These are phyloP conservation scores for Luscinia megarhynchos DNA, from an alignment of 2,797 vertebrate species.

Conservation along the genomic window DNA sequence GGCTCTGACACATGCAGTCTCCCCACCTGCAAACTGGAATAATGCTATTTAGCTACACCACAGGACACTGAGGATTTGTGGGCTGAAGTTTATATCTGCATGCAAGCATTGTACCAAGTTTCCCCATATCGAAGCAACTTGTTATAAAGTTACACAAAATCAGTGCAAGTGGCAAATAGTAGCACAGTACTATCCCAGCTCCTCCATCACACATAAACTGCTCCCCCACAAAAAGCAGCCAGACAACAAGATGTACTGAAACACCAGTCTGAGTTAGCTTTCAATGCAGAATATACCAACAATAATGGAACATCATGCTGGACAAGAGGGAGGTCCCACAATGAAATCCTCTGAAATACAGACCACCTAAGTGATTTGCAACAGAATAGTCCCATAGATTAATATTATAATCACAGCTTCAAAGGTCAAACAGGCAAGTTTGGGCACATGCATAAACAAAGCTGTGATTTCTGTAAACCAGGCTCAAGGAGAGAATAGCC, in stretches of 20 bases:
- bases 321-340: conserved; percentile 61
- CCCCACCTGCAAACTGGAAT: conserved; percentile 24
- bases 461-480: conserved; percentile 53
- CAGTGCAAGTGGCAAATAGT: background rate
- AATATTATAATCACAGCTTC: conserved; percentile 70
- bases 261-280: background rate
- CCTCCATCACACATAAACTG: background rate
- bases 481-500: conserved; percentile 32
- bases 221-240: background rate
- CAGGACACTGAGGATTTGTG: background rate
- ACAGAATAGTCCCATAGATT: conserved; percentile 60
- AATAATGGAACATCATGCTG: conserved; percentile 17
- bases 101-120: background rate
- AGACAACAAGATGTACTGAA: conserved; percentile 9
- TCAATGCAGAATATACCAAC: conserved; percentile 25
- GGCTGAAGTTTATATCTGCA: background rate
- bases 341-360: conserved; percentile 47
- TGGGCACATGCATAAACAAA: conserved; percentile 68
- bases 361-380: conserved; percentile 71
- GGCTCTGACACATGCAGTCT: background rate
- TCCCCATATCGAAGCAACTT: conserved; percentile 27
- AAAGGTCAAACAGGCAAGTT: conserved; percentile 66
- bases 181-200: background rate
- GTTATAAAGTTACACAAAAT: background rate
- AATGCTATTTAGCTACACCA: background rate